Percentiles rank a stretch among this genome's conserved stretches.
phyloP scores from a whole-genome alignment of 2,113 vertebrate species.

The Coptodon rendalli region DNA sequence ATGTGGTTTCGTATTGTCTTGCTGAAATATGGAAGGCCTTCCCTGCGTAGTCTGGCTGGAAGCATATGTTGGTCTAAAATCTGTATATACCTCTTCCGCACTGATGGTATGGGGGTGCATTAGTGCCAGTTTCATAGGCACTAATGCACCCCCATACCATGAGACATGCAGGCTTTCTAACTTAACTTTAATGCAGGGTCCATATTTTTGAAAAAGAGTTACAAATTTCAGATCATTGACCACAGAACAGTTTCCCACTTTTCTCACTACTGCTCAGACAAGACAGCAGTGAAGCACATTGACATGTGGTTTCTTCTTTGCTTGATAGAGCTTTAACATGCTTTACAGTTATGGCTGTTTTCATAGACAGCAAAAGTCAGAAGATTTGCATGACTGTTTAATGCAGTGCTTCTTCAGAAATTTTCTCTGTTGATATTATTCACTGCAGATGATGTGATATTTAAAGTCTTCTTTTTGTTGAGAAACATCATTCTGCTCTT shows the following conservation, averaged over 20 bases:
- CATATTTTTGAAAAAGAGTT: background rate
- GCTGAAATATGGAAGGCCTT: background rate
- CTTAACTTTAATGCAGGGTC: background rate
- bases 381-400: background rate
- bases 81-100: background rate
- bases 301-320: background rate
- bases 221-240: background rate
- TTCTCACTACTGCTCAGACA: background rate
- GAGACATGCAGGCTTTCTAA: background rate
- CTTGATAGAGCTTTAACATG: background rate
- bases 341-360: background rate
- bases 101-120: rapidly evolving
- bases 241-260: background rate
- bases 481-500: background rate
- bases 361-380: background rate
- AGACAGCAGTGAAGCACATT: background rate
- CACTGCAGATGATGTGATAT: background rate
- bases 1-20: background rate
- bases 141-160: background rate
- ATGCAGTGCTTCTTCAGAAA: too few relatives aligned
- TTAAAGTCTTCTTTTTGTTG: background rate
- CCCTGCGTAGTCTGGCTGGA: rapidly evolving
- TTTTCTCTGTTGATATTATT: background rate
- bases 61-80: background rate
- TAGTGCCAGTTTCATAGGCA: background rate